phyloP scores from a whole-genome alignment of 2,113 vertebrate species.

The Pterocles gutturalis region DNA sequence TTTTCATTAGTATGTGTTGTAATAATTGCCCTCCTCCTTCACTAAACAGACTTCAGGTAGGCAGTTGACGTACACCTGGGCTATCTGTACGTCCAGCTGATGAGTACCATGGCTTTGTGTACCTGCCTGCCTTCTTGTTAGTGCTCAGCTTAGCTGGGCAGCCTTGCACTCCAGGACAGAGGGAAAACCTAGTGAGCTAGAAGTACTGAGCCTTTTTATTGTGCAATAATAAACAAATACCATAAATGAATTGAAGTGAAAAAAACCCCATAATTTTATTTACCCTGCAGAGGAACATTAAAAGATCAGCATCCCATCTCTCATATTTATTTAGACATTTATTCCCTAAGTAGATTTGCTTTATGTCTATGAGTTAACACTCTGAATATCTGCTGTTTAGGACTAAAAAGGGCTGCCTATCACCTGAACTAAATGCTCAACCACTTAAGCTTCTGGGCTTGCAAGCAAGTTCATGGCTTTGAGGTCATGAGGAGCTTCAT shows the following conservation, averaged over 20 bases:
- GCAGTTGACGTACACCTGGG: accelerated
- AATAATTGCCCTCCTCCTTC: neutral
- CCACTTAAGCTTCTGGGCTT: neutral
- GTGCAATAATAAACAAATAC: neutral
- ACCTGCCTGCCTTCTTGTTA: neutral
- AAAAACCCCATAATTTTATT: constrained; percentile 5
- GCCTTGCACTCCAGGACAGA: neutral
- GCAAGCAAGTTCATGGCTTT: neutral
- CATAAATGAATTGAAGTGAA: constrained; percentile 27
- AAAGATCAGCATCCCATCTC: constrained; percentile 15
- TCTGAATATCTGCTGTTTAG: constrained; percentile 15
- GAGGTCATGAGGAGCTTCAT: neutral
- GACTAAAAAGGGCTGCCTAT: neutral
- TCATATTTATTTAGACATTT: constrained; percentile 51
- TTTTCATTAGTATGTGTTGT: neutral
- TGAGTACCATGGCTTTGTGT: neutral
- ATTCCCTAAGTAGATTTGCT: constrained; percentile 45
- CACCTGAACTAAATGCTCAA: neutral
- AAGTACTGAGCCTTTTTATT: neutral
- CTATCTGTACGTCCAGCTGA: neutral
- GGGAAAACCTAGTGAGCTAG: neutral
- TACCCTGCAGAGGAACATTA: constrained; percentile 14
- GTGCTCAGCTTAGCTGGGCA: neutral
- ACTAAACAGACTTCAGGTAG: neutral
- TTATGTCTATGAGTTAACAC: neutral